These are phyloP conservation scores for Muntiacus muntjak DNA, from an alignment of 2,113 vertebrate species.

Conservation along the genomic window DNA sequence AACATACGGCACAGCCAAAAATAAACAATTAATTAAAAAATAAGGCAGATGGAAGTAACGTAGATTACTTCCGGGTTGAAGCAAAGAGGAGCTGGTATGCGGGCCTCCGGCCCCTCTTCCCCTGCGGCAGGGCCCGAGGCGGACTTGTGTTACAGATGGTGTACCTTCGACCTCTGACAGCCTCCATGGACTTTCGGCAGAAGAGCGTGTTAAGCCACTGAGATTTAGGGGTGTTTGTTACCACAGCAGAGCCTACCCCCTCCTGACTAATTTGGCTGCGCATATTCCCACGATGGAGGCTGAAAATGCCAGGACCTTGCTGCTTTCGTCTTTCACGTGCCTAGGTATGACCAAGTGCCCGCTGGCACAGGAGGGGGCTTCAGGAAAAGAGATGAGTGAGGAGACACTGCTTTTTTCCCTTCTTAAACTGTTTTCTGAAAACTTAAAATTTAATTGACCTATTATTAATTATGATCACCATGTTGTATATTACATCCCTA, in stretches of 20 bases:
- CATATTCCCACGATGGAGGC: accelerated
- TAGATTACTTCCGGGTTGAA: neutral
- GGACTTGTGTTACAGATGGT: neutral
- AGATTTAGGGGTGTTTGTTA: neutral
- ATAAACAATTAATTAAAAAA: neutral
- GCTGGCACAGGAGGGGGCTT: neutral
- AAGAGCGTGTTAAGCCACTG: neutral
- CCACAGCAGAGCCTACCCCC: neutral
- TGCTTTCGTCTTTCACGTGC: neutral
- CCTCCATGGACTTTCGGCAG: neutral
- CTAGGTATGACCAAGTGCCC: neutral
- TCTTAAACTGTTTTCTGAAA: accelerated
- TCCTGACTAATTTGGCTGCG: neutral
- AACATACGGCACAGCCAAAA: neutral
- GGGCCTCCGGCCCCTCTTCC: neutral
- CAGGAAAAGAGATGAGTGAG: neutral
- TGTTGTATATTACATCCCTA: neutral
- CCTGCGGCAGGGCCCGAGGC: accelerated
- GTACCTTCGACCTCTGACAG: neutral
- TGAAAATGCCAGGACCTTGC: neutral
- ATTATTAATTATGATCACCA: neutral
- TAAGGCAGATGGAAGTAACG: neutral
- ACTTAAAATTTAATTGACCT: neutral
- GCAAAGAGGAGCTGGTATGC: neutral
- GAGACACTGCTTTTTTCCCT: neutral